Evolutionary conservation across 2,888 invertebrate genomes (phyloP), one percentile per base, ranked within the genome.

Genomic region (Agrotis exclamationis): DNA sequence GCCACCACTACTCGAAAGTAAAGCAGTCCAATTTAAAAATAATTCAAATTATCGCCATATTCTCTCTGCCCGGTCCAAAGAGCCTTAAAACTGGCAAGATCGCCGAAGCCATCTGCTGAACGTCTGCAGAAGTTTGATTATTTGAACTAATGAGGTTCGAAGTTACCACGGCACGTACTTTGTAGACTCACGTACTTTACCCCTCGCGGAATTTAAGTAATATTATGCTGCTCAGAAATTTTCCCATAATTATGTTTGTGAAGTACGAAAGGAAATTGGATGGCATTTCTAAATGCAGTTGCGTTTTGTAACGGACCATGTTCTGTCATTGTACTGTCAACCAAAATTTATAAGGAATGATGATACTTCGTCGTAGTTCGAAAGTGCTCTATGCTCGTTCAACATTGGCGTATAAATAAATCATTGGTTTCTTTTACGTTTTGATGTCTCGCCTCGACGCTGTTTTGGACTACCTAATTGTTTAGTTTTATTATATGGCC

Each of bases 151-250:
- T 89, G 82, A 89, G 83, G 44, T 58, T 33, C 48, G 18, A 75
- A 84, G 83, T 85, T 88, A 83, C 79, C 77, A 62, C 66, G 85
- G 86, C 91, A 91, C 90, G 92, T 90, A 86, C 74, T 85, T 81
- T 76, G 85, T 85, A 78, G 82, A 86, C 85, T 85, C 90, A 87
- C 90, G 90, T 89, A 80, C 82, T 73, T 74, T 74, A 70, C 53
- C 51, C 33, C 56, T 72, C 64, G 53, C 22, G 72, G 76, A 86
- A 81, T 83, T 85, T 83, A 76, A 83, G 87, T 80, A 74, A 64
- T 45, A 59, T 76, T 58, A 58, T 63, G n/a, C 24, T 48, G n/a
- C 60, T 67, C 28, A 60, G 22, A 54, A 69, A 44, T 33, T 68
- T 64, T 50, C 22, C 28, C 53, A 22, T 39, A 2, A 75, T 47